Percentiles rank a stretch among this genome's conserved stretches.
Conservation (phyloP, 2,113 vertebrate species). For the Mustelus asterias region DNA sequence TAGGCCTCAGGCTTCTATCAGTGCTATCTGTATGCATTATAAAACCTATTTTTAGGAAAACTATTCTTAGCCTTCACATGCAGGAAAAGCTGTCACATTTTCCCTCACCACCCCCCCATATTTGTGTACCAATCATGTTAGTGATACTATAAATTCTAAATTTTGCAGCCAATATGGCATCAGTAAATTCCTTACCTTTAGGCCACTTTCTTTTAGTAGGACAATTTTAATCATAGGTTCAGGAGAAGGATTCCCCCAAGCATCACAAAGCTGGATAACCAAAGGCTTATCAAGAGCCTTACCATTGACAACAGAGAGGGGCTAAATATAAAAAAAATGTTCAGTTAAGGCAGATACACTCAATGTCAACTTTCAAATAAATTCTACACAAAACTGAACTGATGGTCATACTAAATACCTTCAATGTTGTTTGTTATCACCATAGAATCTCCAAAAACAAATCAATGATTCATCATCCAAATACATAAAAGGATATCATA, state of each 20-base stretch:
- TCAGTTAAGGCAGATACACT: conserved; percentile 21
- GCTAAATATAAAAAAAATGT: conserved; percentile 53
- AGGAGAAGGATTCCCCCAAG: conserved; percentile 74
- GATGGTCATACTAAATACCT: neutral
- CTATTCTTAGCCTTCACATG: neutral
- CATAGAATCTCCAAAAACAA: neutral
- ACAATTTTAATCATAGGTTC: conserved; percentile 68
- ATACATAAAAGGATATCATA: neutral
- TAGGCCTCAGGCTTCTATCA: neutral
- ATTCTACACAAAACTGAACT: neutral
- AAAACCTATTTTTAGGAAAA: neutral
- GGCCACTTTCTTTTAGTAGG: conserved; percentile 52
- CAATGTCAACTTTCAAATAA: neutral
- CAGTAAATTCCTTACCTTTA: conserved; percentile 54
- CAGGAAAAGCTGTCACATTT: neutral
- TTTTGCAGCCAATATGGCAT: neutral
- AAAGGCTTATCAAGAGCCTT: conserved; percentile 63
- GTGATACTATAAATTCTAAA: neutral
- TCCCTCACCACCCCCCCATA: neutral
- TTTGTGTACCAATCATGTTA: neutral
- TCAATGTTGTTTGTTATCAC: neutral
- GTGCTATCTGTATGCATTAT: neutral
- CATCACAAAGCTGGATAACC: conserved; percentile 72
- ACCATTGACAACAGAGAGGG: conserved; percentile 71
- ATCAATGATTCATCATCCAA: neutral